phyloP scores from a whole-genome alignment of 1,140 invertebrate species.

The Centruroides vittatus region DNA sequence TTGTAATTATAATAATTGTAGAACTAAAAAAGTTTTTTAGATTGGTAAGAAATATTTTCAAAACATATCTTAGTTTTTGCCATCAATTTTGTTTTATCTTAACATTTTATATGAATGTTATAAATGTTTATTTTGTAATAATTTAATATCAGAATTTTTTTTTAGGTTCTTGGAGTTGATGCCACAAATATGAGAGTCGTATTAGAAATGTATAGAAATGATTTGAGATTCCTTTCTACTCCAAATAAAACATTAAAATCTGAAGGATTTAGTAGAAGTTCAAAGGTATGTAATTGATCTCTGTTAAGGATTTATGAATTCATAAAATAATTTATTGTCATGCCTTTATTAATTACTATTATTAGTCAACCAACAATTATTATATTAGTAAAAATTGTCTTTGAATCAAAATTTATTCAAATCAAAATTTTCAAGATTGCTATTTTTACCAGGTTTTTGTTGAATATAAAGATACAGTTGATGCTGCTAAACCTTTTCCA shows the following conservation, averaged over 20 bases:
- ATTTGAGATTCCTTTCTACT: constrained; percentile 33
- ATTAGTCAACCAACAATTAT: no score
- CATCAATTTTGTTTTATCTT: no score
- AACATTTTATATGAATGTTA: no score
- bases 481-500: constrained; percentile 21
- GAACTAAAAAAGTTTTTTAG: no score
- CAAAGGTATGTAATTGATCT: constrained; percentile 31
- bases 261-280: constrained; percentile 35
- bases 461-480: constrained; percentile 23
- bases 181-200: constrained; percentile 36
- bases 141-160: background rate
- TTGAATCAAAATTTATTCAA: no score
- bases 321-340: no score
- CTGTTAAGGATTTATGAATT: no score
- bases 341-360: no score
- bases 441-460: constrained; percentile 22
- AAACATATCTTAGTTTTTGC: no score
- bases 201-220: constrained; percentile 35
- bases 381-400: no score
- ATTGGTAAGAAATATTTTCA: no score
- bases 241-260: constrained; percentile 35
- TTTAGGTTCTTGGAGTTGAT: constrained; percentile 32
- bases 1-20: no score
- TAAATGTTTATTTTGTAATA: background rate
- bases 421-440: background rate